Evolutionary conservation across 2,888 invertebrate species (phyloP).

Genomic region (Nasonia oneida): DNA sequence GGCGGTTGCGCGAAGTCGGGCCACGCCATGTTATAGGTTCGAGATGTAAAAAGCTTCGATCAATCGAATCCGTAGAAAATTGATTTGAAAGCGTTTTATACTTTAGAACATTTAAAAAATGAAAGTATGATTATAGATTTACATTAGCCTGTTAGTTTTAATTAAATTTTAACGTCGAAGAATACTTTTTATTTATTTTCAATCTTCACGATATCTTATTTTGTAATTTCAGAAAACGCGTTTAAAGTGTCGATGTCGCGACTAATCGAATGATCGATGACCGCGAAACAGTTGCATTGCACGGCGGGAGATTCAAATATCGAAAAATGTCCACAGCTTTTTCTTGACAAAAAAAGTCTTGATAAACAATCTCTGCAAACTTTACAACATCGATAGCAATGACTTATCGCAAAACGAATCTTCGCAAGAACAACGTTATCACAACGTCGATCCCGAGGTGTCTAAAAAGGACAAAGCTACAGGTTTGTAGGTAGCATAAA

Average conservation of each 20-base stretch:
- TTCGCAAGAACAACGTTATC: neutral
- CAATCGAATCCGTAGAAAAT: conserved; percentile 27
- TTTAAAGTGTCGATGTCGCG: neutral
- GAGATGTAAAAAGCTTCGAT: conserved; percentile 36
- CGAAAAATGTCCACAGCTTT: neutral
- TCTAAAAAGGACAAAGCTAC: neutral
- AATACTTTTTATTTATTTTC: neutral
- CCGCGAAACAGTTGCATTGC: neutral
- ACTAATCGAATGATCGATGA: neutral
- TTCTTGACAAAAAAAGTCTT: neutral
- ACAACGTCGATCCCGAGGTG: neutral
- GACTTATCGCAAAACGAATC: neutral
- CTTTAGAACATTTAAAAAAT: neutral
- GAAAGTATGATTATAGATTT: neutral
- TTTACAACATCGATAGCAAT: neutral
- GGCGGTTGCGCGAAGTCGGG: neutral
- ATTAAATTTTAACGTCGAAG: neutral
- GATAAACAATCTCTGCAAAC: neutral
- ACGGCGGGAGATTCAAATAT: neutral
- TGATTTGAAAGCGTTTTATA: neutral
- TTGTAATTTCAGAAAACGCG: neutral
- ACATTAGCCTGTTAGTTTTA: neutral
- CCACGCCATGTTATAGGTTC: neutral
- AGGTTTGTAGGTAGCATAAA: neutral
- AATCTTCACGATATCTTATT: neutral